Evolutionary conservation across 2,113 vertebrate species (phyloP), one percentile per base, ranked within the genome.

Genomic region (Catharus bicknelli): DNA sequence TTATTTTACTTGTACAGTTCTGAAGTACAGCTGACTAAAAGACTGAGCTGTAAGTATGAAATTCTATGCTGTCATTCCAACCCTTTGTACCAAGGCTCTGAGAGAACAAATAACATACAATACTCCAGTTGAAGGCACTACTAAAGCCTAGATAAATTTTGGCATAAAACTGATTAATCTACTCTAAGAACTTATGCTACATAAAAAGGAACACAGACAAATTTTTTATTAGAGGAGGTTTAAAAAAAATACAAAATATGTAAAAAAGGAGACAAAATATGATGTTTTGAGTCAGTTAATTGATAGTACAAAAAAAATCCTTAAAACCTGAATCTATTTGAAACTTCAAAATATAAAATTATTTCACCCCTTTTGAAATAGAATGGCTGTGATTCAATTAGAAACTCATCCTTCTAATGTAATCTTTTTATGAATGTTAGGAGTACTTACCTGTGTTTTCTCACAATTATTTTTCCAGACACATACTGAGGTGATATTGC

Each of bases 21-120:
- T 94, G 72, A 90, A 95, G 54, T 67, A 81, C 4, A 51, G 15
- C 5, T 86, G 88, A 88, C 94, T 74, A 82, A 84, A 93, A 92
- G n/a, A 40, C 68, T 72, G 42, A 84, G 25, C 17, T 51, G 13
- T 47, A 77, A 91, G n/a, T 75, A 74, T 63, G 55, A 90, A 91
- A 90, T 88, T 67, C 10, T 53, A 47, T n/a, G 32, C 76, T 90
- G 73, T 53, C 53, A 38, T 62, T 81, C 61, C 61, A 78, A 72
- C 3, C 5, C 27, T 82, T 81, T 51, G 7, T 82, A 72, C n/a
- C 16, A n/a, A 86, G 48, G 8, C 23, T 83, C 36, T 43, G 29
- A 29, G 20, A 86, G 38, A 88, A 47, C 11, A 83, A 88, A 73
- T 55, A 76, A 17, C 8, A 59, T 83, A 62, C 53, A 74, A 5